Base-by-base conservation (phyloP, 1,140 invertebrate genomes). In the Heliconius nattereri region DNA sequence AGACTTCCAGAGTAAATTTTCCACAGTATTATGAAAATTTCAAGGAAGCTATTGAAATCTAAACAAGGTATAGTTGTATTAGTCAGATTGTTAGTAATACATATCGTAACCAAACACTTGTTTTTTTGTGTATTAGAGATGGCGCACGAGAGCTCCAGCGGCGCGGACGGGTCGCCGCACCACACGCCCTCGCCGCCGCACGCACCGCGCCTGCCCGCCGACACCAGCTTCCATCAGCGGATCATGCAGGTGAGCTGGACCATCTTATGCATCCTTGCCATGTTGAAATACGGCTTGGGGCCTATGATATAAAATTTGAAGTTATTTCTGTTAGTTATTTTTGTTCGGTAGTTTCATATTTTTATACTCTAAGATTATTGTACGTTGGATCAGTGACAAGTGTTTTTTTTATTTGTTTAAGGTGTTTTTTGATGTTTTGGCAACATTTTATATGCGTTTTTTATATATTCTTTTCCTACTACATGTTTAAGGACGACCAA, bases 171-270 rank as follows among this genome's bases (percentile, higher is more conserved):
- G 66, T 91, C 85, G 71, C 89, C 91, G 75, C 89, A 89, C 85
- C 91, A 89, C 83, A 89, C 91, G 83, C 87, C 91, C 57, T 91
- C 90, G 74, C 90, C 93, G 81, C 89, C 92, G 83, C 91, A 90
- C 85, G 85, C 87, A 78, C 88, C 92, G 73, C 91, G 85, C 77
- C 87, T 91, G 75, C 93, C 83, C 83, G 79, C 86, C 71, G 94
- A 95, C 82, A 87, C 89, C 86, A 89, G 86, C 88, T 94, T 94
- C 84, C 94, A 94, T 81, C 92, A 94, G 40, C 93, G 94, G 85
- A 95, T 95, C 81, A 90, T 94, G 90, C 92, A 95, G 92, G 94
- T 94, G 82, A 89, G 74, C 3, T 60, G n/a, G 9, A 8, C 7
- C 54, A 75, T 20, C 71, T 72, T 2, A 37, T 23, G 19, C n/a